Evolutionary conservation across 2,113 vertebrate species (phyloP), one percentile per base, ranked within the genome.

Genomic region (Neomonachus schauinslandi): DNA sequence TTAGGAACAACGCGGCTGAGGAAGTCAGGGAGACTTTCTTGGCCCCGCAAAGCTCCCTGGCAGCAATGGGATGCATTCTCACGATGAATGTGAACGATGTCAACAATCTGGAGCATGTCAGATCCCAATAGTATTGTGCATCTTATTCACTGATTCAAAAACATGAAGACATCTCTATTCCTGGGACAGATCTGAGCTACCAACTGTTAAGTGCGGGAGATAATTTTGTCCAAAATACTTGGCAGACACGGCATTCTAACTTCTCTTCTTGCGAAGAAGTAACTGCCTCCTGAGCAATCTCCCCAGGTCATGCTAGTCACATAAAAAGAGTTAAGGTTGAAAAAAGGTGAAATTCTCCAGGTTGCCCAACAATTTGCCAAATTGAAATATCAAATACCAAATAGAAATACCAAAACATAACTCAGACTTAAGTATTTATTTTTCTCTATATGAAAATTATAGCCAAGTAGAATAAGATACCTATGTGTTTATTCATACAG

Each of bases 161-260:
- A 12, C 26, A 53, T 26, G 14, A 36, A 28, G 51, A 84, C 21
- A 4, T 16, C 13, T 53, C 22, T 53, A 12, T 51, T 61, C 39
- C 16, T 16, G 55, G 49, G 6, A n/a, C 28, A 42, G 61, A 61
- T 26, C 1, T 84, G 39, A 39, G 39, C 21, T 4, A 7, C 2
- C 42, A 88, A 12, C 28, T 49, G 2, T 26, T 3, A 19, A 21
- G 26, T 3, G 21, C 1, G 7, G 42, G 33, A 59, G 74, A 55
- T 26, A 61, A 39, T 11, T 21, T 22, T 22, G 9, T 11, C 28
- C 33, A 1, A 10, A 18, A 42, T 9, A 3, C 21, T 67, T 65
- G 3, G 19, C 33, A 7, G 22, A 59, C n/a, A 2, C 0, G 49
- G 26, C 22, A 0, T 4, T 36, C 63, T 28, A 1, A 22, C 21